Percentiles rank a stretch among this genome's conserved stretches.
phyloP scores from a whole-genome alignment of 1,140 invertebrate genomes.

The Leptinotarsa lineolata region DNA sequence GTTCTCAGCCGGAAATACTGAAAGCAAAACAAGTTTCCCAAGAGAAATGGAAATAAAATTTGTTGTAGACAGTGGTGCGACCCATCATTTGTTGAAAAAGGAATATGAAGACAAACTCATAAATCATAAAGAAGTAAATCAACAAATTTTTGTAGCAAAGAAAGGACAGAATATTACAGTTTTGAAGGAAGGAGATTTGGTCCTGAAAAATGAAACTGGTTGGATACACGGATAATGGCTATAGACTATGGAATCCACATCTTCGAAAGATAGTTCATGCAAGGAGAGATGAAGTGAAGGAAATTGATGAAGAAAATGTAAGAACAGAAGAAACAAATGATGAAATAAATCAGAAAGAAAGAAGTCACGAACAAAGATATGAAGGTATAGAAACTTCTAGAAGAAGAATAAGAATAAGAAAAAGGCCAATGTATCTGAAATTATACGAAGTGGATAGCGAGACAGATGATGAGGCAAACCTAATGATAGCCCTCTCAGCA shows the following conservation, averaged over 20 bases:
- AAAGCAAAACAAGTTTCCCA: not conserved
- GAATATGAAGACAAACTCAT: not conserved
- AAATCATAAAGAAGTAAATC: not conserved
- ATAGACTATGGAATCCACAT: conserved; percentile 39
- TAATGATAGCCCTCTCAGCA: conserved; percentile 4
- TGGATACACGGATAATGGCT: conserved; percentile 40
- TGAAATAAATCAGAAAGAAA: not conserved
- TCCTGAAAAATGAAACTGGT: conserved; percentile 33
- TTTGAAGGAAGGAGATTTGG: not conserved
- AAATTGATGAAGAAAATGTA: too few species aligned
- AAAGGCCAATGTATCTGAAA: conserved; percentile 12
- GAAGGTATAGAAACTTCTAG: too few species aligned
- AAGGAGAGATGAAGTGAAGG: too few species aligned
- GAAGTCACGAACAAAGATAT: not conserved
- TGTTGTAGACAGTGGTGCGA: conserved; percentile 1
- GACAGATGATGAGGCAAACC: too few species aligned
- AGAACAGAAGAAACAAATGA: not conserved
- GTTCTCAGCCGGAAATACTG: too few species aligned
- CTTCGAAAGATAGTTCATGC: conserved; percentile 42
- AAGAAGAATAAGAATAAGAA: conserved; percentile 1
- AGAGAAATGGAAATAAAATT: conserved; percentile 9
- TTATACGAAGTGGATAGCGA: not conserved
- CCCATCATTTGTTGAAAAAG: not conserved
- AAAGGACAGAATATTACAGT: conserved; percentile 26
- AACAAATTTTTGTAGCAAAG: conserved; percentile 2